Evolutionary conservation across 2,888 invertebrate species (phyloP).

Genomic region (Trachelus troglodyta): DNA sequence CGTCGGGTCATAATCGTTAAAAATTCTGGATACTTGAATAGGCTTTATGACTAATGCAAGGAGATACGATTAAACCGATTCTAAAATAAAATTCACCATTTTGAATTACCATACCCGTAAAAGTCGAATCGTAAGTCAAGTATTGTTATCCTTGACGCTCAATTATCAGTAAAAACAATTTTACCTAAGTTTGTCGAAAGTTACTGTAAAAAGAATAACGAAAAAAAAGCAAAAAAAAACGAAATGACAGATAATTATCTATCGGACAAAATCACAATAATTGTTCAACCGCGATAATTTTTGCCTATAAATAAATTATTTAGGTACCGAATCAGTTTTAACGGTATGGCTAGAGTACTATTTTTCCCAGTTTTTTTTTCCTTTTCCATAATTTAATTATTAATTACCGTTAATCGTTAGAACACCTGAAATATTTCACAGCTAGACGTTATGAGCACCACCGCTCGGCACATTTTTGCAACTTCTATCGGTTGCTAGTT

Average conservation of each 20-base stretch:
- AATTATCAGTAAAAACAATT: not conserved
- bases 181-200: not conserved
- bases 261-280: constrained; percentile 14
- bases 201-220: not conserved
- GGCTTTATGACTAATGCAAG: not conserved
- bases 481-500: constrained; percentile 17
- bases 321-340: constrained; percentile 22
- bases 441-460: constrained; percentile 2
- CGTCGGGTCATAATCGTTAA: not conserved
- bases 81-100: constrained; percentile 5
- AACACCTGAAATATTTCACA: constrained; percentile 8
- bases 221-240: not conserved
- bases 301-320: constrained; percentile 6
- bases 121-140: not conserved
- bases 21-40: constrained; percentile 1
- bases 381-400: constrained; percentile 5
- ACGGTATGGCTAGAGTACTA: constrained; percentile 24
- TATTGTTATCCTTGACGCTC: not conserved
- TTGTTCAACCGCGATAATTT: constrained; percentile 1
- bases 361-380: not conserved
- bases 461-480: constrained; percentile 7
- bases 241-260: constrained; percentile 6
- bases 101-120: constrained; percentile 9
- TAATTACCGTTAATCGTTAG: constrained; percentile 4
- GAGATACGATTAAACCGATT: not conserved